Base-by-base conservation (phyloP, 2,888 invertebrate genomes). In the Microctonus brassicae region DNA sequence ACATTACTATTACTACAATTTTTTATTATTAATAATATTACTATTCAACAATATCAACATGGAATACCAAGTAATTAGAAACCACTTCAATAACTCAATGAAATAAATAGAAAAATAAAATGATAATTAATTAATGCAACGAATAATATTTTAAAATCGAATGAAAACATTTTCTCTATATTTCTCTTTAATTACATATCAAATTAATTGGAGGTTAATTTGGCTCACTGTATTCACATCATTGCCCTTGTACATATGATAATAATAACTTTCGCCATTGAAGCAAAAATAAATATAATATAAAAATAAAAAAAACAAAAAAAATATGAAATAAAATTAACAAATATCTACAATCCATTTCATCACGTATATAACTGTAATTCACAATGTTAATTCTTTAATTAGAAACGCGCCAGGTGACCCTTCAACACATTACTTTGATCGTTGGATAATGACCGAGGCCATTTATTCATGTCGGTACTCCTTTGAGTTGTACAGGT, bases 371-470 rank as follows among this genome's bases (percentile, higher is more conserved):
- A n/a, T 66, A 66, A 36, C 66, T 66, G 66, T 57, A 66, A 66
- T 66, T 66, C 66, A 57, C 66, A 22, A 66, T 66, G 66, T 66
- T 66, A 66, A 66, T 66, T 66, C 66, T 57, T 66, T 66, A 66
- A 66, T 66, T 66, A 66, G 66, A 66, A 66, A 66, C 66, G 57
- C 66, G 66, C 57, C 66, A 66, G 66, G 66, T 57, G 66, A 66
- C 66, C 66, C 66, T 66, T 66, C 66, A 66, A 66, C 66, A 66
- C 66, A 66, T 66, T 66, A 66, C 66, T 66, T 66, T 66, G 66
- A 66, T 66, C 66, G 66, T 24, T 66, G 66, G 66, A 66, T 66
- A 66, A 66, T 66, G 66, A 66, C 66, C 57, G 24, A 57, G 47
- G 66, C 29, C 66, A 57, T 66, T 66, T 66, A 66, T 66, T 66